Evolutionary conservation across 2,888 invertebrate species (phyloP).

Genomic region (Caenorhabditis afra): DNA sequence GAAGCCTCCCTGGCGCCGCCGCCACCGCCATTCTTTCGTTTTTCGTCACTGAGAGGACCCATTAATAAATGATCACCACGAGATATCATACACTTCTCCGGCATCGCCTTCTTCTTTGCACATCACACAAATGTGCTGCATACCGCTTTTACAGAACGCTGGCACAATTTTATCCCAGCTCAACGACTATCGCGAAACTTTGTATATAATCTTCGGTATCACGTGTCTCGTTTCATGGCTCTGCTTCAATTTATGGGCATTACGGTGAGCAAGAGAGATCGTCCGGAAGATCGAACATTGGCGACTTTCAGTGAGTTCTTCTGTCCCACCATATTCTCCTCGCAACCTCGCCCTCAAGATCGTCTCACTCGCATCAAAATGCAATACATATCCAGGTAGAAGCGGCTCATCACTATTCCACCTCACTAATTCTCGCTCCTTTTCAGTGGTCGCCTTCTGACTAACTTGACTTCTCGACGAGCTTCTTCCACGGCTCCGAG

Average conservation of each 20-base stretch:
- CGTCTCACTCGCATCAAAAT: conserved; percentile 47
- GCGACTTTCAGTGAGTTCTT: conserved; percentile 53
- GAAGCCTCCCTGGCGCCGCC: not conserved
- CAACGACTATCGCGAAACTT: conserved; percentile 59
- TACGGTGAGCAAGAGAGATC: conserved; percentile 31
- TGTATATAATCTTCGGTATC: conserved; percentile 61
- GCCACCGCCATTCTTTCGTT: not conserved
- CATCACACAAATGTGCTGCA: conserved; percentile 20
- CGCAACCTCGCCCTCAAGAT: conserved; percentile 30
- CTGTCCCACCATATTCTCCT: conserved; percentile 47
- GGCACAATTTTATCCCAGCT: conserved; percentile 59
- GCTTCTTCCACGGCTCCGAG: conserved; percentile 9
- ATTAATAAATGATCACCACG: not conserved
- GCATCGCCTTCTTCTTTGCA: not conserved
- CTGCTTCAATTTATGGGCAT: conserved; percentile 62
- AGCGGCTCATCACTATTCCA: too few species aligned
- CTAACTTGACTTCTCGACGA: conserved; percentile 29
- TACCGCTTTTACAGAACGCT: conserved; percentile 38
- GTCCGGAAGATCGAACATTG: not conserved
- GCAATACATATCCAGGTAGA: conserved; percentile 55
- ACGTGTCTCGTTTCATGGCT: conserved; percentile 59
- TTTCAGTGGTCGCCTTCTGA: conserved; percentile 52
- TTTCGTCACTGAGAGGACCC: not conserved
- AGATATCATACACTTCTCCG: not conserved
- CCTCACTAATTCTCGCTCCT: not conserved